A percentile compares a stretch with the other conserved stretches of the same genome.
Evolutionary conservation across 1,140 invertebrate species (phyloP).

Genomic region (Diachasma alloeum): DNA sequence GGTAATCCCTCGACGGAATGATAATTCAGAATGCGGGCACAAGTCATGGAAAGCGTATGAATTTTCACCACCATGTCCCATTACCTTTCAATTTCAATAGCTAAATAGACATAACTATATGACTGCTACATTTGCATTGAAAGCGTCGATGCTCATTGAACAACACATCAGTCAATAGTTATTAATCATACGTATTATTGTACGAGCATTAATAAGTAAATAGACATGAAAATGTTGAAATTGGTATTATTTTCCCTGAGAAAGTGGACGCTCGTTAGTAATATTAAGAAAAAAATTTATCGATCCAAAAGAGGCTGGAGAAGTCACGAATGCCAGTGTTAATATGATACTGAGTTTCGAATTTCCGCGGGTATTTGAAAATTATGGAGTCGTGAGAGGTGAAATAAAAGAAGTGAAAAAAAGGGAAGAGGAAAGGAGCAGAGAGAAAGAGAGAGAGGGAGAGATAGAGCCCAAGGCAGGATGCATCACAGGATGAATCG

Average conservation of each 20-base stretch:
- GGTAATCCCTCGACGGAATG: not conserved
- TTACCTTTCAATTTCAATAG: constrained; percentile 10
- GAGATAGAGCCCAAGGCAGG: not conserved
- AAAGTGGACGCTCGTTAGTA: not conserved
- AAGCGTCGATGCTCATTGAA: not conserved
- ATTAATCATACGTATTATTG: not conserved
- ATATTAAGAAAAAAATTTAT: constrained; percentile 1
- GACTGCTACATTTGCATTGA: not conserved
- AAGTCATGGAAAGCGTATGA: constrained; percentile 11
- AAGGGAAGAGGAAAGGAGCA: not conserved
- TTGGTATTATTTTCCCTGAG: not conserved
- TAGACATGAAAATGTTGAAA: not conserved
- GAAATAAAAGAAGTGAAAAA: constrained; percentile 16
- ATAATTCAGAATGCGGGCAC: constrained; percentile 16
- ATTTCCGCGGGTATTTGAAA: constrained; percentile 51
- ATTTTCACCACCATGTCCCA: constrained; percentile 9
- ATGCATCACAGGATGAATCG: constrained; percentile 43
- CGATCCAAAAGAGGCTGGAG: constrained; percentile 36
- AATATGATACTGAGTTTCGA: constrained; percentile 52
- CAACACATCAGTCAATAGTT: not conserved
- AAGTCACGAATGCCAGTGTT: constrained; percentile 40
- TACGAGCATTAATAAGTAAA: not conserved
- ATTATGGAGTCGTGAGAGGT: constrained; percentile 43
- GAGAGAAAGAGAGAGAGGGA: not conserved
- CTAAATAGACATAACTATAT: not conserved